These are phyloP conservation scores for Chrysolina oricalcia DNA, from an alignment of 2,888 invertebrate species.

Conservation along the genomic window DNA sequence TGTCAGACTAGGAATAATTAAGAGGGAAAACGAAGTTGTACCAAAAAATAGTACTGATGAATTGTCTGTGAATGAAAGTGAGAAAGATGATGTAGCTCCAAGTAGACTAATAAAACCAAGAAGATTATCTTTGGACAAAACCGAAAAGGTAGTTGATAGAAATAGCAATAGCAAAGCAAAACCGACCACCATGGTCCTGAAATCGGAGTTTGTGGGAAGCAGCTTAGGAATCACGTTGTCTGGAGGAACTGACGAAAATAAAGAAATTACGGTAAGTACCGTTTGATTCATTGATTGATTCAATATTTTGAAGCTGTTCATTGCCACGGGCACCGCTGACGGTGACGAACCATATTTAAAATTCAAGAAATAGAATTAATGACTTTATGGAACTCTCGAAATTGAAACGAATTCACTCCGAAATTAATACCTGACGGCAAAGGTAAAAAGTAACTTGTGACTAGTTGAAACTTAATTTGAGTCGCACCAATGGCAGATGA, in stretches of 20 bases:
- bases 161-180: slow-evolving; percentile 58
- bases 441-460: too few species aligned
- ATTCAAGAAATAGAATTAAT: too few species aligned
- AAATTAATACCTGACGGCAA: too few species aligned
- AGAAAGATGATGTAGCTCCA: slow-evolving; percentile 25
- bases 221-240: slow-evolving; percentile 91
- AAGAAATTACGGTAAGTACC: slow-evolving; percentile 87
- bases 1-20: slow-evolving; percentile 50
- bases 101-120: slow-evolving; percentile 42
- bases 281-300: background rate
- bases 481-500: too few species aligned
- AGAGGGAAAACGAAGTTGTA: slow-evolving; percentile 51
- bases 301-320: background rate
- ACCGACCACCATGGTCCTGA: slow-evolving; percentile 79
- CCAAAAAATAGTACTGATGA: slow-evolving; percentile 36
- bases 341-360: too few species aligned
- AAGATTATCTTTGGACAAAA: slow-evolving; percentile 39
- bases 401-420: too few species aligned
- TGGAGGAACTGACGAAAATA: slow-evolving; percentile 92
- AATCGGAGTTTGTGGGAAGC: slow-evolving; percentile 80
- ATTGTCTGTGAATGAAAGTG: slow-evolving; percentile 44
- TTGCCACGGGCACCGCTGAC: too few species aligned
- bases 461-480: too few species aligned
- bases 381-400: too few species aligned
- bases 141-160: slow-evolving; percentile 37